Conservation (phyloP, 92 coral and sea anemone genomes). For the Phenganax marumi region DNA sequence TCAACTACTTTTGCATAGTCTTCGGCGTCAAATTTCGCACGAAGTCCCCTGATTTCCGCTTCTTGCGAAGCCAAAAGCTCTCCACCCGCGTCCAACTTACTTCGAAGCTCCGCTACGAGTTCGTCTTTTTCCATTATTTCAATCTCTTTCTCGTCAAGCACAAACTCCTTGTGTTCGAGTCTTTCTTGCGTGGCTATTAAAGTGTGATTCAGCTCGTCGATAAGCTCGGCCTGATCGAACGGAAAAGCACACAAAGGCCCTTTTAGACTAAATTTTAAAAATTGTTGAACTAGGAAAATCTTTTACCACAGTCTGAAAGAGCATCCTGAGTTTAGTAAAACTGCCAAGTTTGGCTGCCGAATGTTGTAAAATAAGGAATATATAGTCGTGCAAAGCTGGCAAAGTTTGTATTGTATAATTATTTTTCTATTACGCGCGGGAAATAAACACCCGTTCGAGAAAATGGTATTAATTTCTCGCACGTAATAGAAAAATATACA, state of each 20-base stretch:
- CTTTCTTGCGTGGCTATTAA: constrained; percentile 68
- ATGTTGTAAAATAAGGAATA: too few species aligned
- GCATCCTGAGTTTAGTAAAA: too few species aligned
- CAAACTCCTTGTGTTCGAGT: constrained; percentile 78
- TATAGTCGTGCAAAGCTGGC: too few species aligned
- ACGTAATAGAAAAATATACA: too few species aligned
- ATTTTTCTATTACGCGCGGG: too few species aligned
- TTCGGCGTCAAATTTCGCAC: neutral
- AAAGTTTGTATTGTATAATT: too few species aligned
- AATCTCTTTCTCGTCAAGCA: constrained; percentile 75
- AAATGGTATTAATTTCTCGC: too few species aligned
- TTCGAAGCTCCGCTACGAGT: neutral
- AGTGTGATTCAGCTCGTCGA: constrained; percentile 67
- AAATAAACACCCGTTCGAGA: too few species aligned
- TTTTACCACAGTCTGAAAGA: too few species aligned
- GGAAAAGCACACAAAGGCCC: neutral
- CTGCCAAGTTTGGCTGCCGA: too few species aligned
- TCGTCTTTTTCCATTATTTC: constrained; percentile 62
- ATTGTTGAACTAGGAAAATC: too few species aligned
- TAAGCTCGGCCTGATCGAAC: constrained; percentile 42
- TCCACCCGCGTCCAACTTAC: neutral
- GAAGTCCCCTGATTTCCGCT: neutral
- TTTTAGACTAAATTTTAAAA: too few species aligned
- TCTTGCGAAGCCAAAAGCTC: constrained; percentile 8
- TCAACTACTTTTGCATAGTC: neutral